A percentile compares a stretch with the other conserved stretches of the same genome.
phyloP scores from a whole-genome alignment of 2,113 vertebrate species.

The Mixornis gularis region DNA sequence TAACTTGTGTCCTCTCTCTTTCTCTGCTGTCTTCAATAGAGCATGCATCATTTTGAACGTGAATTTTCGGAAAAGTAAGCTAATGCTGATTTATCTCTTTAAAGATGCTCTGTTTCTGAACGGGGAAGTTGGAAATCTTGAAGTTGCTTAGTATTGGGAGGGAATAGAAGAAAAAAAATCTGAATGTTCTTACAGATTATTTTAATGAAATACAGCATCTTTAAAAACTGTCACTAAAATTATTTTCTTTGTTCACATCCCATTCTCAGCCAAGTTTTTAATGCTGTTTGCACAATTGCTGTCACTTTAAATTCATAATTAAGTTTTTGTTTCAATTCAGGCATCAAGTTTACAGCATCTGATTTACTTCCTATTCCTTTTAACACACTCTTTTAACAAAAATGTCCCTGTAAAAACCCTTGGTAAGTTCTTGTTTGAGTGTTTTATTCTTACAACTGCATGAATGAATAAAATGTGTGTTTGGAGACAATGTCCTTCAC shows the following conservation, averaged over 20 bases:
- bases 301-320: conserved; percentile 59
- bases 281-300: conserved; percentile 57
- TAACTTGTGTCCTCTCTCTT: conserved; percentile 69
- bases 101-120: conserved; percentile 79
- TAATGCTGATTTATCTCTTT: conserved; percentile 78
- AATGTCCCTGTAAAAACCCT: conserved; percentile 57
- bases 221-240: conserved; percentile 64
- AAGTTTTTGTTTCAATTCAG: conserved; percentile 60
- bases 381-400: conserved; percentile 67
- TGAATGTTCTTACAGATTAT: neutral
- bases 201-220: conserved; percentile 71
- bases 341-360: conserved; percentile 61
- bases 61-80: conserved; percentile 95
- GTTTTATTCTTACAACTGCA: conserved; percentile 44
- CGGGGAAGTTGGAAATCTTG: conserved; percentile 39
- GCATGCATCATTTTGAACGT: conserved; percentile 96
- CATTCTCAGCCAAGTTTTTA: conserved; percentile 58
- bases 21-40: conserved; percentile 89
- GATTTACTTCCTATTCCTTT: conserved; percentile 65
- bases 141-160: conserved; percentile 29
- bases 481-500: neutral
- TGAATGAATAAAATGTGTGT: conserved; percentile 30
- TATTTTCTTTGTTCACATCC: conserved; percentile 52
- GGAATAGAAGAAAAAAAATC: conserved; percentile 25
- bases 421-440: conserved; percentile 54